Evolutionary conservation across 2,113 vertebrate species (phyloP).

Genomic region (Neotragus pygmaeus): DNA sequence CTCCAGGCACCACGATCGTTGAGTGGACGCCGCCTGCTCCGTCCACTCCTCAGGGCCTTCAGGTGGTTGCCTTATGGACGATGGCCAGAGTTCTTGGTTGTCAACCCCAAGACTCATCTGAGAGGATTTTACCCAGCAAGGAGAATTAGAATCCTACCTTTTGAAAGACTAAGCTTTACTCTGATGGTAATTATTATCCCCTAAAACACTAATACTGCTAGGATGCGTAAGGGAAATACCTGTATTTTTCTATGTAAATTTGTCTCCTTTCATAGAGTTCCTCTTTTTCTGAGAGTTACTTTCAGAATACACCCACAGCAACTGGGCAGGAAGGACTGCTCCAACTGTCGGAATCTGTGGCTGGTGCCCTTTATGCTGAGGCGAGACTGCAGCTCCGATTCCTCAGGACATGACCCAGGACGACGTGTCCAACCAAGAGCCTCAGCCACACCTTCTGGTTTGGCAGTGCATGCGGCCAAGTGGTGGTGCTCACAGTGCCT

Average conservation of each 20-base stretch:
- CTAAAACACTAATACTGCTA: background rate
- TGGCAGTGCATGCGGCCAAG: background rate
- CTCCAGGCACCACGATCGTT: background rate
- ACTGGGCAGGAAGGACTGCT: background rate
- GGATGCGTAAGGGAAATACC: background rate
- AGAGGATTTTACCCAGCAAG: background rate
- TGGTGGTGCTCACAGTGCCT: background rate
- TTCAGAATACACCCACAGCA: background rate
- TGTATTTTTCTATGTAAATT: background rate
- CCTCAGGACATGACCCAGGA: background rate
- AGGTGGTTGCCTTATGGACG: background rate
- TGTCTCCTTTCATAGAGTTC: background rate
- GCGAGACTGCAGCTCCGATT: background rate
- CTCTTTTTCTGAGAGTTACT: background rate
- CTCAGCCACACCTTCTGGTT: background rate
- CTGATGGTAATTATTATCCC: background rate
- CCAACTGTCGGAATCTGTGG: background rate
- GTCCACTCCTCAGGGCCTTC: background rate
- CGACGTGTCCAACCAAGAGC: too few species aligned
- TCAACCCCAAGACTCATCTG: background rate
- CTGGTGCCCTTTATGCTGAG: background rate
- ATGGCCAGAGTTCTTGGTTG: background rate
- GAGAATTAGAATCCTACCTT: background rate
- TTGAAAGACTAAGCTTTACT: background rate
- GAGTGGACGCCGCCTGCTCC: background rate